Evolutionary conservation across 2,113 vertebrate species (phyloP).

Genomic region (Melanostigma gelatinosum): DNA sequence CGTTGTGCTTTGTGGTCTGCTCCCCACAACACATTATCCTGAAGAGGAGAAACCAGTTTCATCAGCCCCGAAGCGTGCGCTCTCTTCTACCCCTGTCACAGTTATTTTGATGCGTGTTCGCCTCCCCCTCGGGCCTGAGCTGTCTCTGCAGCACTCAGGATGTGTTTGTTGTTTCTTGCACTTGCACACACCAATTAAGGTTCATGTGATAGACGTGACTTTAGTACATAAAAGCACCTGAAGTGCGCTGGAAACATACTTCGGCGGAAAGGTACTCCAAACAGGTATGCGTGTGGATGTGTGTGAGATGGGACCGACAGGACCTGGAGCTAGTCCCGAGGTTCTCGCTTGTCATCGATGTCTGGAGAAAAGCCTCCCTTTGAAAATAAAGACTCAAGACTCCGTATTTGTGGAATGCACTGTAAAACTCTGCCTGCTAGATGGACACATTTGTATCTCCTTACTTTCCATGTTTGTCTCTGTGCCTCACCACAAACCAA

Average conservation of each 20-base stretch:
- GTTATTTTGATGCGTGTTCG: constrained; percentile 10
- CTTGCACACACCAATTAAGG: constrained; percentile 61
- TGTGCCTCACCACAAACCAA: constrained; percentile 30
- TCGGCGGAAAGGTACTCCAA: constrained; percentile 32
- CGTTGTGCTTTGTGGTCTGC: constrained; percentile 24
- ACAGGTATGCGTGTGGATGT: constrained; percentile 10
- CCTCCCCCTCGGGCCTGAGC: constrained; percentile 47
- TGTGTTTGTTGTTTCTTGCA: constrained; percentile 65
- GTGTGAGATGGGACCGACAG: constrained; percentile 8
- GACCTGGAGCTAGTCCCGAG: constrained; percentile 27
- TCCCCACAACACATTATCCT: constrained; percentile 8
- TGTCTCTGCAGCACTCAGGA: constrained; percentile 42
- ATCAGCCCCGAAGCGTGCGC: background rate
- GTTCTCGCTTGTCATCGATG: constrained; percentile 42
- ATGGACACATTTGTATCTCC: background rate
- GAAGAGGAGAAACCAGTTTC: background rate
- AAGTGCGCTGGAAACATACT: constrained; percentile 48
- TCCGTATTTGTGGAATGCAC: constrained; percentile 38
- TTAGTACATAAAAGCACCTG: constrained; percentile 61
- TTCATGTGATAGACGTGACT: constrained; percentile 64
- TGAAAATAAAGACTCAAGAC: constrained; percentile 34
- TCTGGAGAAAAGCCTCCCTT: constrained; percentile 40
- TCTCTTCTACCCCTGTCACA: constrained; percentile 24
- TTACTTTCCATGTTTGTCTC: background rate
- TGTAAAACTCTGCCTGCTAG: constrained; percentile 1